A percentile compares a stretch with the other conserved stretches of the same genome.
phyloP scores from a whole-genome alignment of 2,797 vertebrate genomes.

The Loriculus beryllinus region DNA sequence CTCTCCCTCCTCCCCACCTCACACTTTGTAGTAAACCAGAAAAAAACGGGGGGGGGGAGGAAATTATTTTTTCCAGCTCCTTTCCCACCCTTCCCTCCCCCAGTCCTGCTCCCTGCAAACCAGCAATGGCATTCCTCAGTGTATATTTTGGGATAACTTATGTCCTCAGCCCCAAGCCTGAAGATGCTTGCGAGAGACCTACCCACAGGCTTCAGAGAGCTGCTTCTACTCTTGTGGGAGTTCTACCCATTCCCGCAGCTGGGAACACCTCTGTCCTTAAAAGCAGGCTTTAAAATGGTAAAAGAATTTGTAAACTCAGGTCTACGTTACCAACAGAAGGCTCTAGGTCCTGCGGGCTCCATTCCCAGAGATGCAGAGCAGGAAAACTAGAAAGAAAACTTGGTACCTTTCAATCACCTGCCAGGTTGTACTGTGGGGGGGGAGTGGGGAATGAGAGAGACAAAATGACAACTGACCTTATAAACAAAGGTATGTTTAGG shows the following conservation, averaged over 20 bases:
- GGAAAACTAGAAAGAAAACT: constrained; percentile 64
- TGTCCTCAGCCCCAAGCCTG: constrained; percentile 12
- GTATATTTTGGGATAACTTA: neutral
- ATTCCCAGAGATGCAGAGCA: constrained; percentile 55
- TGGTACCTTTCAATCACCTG: constrained; percentile 60
- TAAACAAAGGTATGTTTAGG: constrained; percentile 78
- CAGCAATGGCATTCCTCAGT: neutral
- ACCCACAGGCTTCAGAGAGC: neutral
- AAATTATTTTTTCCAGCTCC: neutral
- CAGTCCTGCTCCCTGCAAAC: neutral
- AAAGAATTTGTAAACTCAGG: constrained; percentile 31
- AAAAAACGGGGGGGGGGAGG: neutral
- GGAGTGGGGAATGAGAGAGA: constrained; percentile 69
- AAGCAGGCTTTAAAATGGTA: constrained; percentile 36
- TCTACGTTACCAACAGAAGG: constrained; percentile 65
- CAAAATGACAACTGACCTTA: constrained; percentile 78
- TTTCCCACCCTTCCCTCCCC: neutral
- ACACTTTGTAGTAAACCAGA: neutral
- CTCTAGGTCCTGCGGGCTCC: constrained; percentile 55
- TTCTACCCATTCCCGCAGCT: neutral
- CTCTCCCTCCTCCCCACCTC: neutral
- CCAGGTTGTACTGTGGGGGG: constrained; percentile 44
- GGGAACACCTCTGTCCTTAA: neutral
- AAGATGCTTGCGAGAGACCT: constrained; percentile 1
- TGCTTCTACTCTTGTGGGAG: neutral